phyloP scores from a whole-genome alignment of 2,888 invertebrate species.

The Piscicola geometra region DNA sequence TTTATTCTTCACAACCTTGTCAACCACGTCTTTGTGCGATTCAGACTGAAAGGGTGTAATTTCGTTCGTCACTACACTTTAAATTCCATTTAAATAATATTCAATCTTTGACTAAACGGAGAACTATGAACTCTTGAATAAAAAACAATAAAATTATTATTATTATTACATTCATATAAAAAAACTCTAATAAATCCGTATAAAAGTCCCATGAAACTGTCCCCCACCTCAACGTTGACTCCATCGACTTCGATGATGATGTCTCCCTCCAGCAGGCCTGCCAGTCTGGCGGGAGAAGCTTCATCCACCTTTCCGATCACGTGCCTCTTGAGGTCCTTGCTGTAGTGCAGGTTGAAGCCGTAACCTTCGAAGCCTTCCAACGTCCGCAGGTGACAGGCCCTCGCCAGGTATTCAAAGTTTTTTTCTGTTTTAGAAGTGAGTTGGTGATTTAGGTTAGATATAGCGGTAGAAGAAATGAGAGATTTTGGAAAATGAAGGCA shows the following conservation, averaged over 20 bases:
- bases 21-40: slow-evolving; percentile 71
- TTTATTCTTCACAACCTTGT: slow-evolving; percentile 73
- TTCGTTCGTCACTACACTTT: too few species aligned
- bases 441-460: neutral
- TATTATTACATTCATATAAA: too few species aligned
- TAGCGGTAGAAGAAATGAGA: too few species aligned
- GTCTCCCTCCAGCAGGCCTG: slow-evolving; percentile 74
- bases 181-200: too few species aligned
- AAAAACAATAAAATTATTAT: too few species aligned
- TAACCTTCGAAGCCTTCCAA: slow-evolving; percentile 90
- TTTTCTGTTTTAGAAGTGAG: neutral
- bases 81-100: neutral
- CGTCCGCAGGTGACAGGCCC: slow-evolving; percentile 77
- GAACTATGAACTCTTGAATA: too few species aligned
- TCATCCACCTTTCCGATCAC: slow-evolving; percentile 90
- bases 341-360: slow-evolving; percentile 98
- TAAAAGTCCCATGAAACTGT: neutral
- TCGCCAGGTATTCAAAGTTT: slow-evolving; percentile 51
- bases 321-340: slow-evolving; percentile 87
- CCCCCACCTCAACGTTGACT: slow-evolving; percentile 36
- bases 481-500: too few species aligned
- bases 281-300: slow-evolving; percentile 59
- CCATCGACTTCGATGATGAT: slow-evolving; percentile 65
- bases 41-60: slow-evolving; percentile 37
- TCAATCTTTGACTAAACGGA: too few species aligned